Percentiles rank a stretch among this genome's conserved stretches.
Evolutionary conservation across 2,113 vertebrate genomes (phyloP).

Genomic region (Egretta garzetta): DNA sequence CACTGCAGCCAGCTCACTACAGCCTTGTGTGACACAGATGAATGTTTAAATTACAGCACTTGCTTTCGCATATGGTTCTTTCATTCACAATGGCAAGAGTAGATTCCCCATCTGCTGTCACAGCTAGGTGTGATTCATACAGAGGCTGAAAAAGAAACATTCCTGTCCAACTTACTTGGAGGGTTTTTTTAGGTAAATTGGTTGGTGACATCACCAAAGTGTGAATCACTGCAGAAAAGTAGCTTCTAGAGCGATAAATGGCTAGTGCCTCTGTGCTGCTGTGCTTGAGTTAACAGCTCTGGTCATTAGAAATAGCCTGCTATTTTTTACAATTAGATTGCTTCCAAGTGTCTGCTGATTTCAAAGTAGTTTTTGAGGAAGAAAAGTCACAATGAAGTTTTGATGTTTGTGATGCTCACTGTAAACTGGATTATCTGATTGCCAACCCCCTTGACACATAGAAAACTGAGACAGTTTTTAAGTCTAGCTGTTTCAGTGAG

Average conservation of each 20-base stretch:
- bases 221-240: neutral
- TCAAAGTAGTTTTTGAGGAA: neutral
- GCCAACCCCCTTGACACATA: neutral
- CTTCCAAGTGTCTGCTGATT: neutral
- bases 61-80: neutral
- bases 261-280: neutral
- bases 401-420: neutral
- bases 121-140: slow-evolving; percentile 34
- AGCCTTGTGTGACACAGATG: neutral
- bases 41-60: neutral
- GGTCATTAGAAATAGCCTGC: neutral
- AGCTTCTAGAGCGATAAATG: neutral
- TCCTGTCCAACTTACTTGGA: neutral
- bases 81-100: neutral
- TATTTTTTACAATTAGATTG: neutral
- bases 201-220: neutral
- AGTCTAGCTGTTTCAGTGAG: neutral
- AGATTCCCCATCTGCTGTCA: slow-evolving; percentile 21
- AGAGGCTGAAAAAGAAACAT: neutral
- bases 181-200: neutral
- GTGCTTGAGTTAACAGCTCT: neutral
- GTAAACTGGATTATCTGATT: neutral
- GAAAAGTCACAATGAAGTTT: neutral
- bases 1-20: neutral
- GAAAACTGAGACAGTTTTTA: neutral